These are phyloP conservation scores for Drosophila dunni DNA, from an alignment of 1,140 invertebrate species.

Conservation along the genomic window DNA sequence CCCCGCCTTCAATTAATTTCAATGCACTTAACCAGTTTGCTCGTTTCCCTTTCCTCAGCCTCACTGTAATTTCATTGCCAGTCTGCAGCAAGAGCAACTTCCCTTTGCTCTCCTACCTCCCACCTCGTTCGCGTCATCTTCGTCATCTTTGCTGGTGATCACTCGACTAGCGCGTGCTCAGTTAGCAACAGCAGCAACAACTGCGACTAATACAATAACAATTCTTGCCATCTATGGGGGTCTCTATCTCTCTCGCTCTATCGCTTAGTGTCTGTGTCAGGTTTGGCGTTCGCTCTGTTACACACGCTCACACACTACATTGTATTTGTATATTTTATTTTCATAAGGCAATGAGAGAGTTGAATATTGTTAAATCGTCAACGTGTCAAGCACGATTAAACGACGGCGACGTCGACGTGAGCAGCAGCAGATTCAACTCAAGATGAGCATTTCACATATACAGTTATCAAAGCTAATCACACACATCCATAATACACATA, in stretches of 20 bases:
- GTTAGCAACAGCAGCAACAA: slow-evolving; percentile 40
- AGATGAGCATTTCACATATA: slow-evolving; percentile 18
- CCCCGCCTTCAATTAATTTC: slow-evolving; percentile 45
- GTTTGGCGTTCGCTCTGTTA: neutral
- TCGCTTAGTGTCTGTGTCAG: slow-evolving; percentile 12
- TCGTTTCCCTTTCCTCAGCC: neutral
- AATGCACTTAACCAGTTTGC: slow-evolving; percentile 74
- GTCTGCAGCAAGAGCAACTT: slow-evolving; percentile 17
- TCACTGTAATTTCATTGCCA: slow-evolving; percentile 27
- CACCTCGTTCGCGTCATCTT: slow-evolving; percentile 9
- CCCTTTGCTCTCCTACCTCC: slow-evolving; percentile 28
- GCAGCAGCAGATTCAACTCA: slow-evolving; percentile 4
- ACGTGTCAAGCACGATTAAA: slow-evolving; percentile 52
- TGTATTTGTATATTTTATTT: slow-evolving; percentile 58
- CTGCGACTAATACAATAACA: slow-evolving; percentile 29
- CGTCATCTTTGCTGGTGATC: slow-evolving; percentile 58
- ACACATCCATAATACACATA: neutral
- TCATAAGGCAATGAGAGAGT: slow-evolving; percentile 43
- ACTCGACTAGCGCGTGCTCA: slow-evolving; percentile 66
- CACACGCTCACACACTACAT: neutral
- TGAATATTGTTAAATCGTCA: slow-evolving; percentile 37
- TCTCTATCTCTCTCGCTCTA: neutral
- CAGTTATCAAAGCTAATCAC: slow-evolving; percentile 3
- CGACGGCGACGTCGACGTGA: slow-evolving; percentile 5
- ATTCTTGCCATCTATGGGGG: slow-evolving; percentile 69